Conservation (phyloP, 2,888 invertebrate species). For the Andrena hattorfiana region DNA sequence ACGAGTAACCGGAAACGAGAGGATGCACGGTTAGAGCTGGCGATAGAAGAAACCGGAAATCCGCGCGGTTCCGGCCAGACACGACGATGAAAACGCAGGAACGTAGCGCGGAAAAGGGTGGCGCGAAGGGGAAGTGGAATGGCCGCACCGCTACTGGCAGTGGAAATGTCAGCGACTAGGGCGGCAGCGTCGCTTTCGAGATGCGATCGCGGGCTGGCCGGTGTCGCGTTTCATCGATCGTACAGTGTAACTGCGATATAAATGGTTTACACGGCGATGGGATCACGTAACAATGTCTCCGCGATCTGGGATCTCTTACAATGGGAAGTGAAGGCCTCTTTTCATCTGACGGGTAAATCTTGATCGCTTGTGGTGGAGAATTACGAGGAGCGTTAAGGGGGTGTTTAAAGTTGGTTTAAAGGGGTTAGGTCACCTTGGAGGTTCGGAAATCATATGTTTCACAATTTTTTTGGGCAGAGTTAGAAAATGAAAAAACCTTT, state of each 20-base stretch:
- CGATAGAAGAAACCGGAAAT: constrained; percentile 61
- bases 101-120: constrained; percentile 1
- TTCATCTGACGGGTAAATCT: background rate
- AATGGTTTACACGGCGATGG: constrained; percentile 18
- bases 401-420: too few species aligned
- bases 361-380: background rate
- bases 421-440: too few species aligned
- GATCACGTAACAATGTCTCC: background rate
- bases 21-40: constrained; percentile 42
- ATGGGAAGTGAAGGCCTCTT: background rate
- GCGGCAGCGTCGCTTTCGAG: constrained; percentile 18
- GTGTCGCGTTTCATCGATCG: constrained; percentile 34
- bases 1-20: constrained; percentile 49
- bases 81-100: constrained; percentile 25
- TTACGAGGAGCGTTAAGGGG: background rate
- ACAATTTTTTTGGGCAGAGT: too few species aligned
- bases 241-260: constrained; percentile 11
- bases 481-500: too few species aligned
- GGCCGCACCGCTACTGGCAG: background rate
- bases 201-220: background rate
- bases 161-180: constrained; percentile 13
- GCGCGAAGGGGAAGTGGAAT: constrained; percentile 1
- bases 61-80: constrained; percentile 8
- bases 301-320: background rate
- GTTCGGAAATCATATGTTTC: too few species aligned